Percentiles rank a stretch among this genome's conserved stretches.
Conservation (phyloP, 37 sponge, comb jelly and placozoan genomes). For the Chondrosia reniformis region DNA sequence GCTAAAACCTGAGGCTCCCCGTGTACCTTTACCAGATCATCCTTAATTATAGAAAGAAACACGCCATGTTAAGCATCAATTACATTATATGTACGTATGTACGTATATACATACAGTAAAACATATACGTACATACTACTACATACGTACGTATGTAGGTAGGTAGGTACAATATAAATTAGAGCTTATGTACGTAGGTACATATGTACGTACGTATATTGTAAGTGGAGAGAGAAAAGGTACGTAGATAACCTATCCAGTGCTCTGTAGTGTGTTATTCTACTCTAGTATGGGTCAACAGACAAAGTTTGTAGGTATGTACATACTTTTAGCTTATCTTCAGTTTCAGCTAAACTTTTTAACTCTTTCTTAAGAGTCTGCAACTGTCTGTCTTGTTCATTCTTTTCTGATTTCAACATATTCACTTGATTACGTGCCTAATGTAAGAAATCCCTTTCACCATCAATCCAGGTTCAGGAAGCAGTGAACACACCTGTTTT, state of each 20-base stretch:
- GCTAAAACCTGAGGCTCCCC: background rate
- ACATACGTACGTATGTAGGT: conserved; percentile 7
- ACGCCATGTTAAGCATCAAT: too few relatives aligned
- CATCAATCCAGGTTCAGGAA: background rate
- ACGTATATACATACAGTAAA: background rate
- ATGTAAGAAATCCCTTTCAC: background rate
- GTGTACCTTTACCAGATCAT: conserved; percentile 14
- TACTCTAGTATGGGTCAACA: background rate
- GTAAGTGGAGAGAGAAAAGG: background rate
- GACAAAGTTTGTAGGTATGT: background rate
- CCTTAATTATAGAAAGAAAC: too few relatives aligned
- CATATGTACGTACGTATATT: background rate
- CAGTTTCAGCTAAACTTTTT: background rate
- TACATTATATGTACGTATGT: background rate
- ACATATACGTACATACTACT: background rate
- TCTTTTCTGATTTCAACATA: background rate
- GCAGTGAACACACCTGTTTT: background rate
- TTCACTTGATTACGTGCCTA: background rate
- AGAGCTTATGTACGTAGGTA: background rate
- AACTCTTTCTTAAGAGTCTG: background rate
- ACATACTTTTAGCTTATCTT: conserved; percentile 4
- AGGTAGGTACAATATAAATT: background rate
- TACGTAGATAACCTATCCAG: background rate
- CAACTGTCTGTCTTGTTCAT: background rate
- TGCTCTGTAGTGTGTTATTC: too few relatives aligned